Base-by-base conservation (phyloP, 1,140 invertebrate species). In the Agraylea sexmaculata region DNA sequence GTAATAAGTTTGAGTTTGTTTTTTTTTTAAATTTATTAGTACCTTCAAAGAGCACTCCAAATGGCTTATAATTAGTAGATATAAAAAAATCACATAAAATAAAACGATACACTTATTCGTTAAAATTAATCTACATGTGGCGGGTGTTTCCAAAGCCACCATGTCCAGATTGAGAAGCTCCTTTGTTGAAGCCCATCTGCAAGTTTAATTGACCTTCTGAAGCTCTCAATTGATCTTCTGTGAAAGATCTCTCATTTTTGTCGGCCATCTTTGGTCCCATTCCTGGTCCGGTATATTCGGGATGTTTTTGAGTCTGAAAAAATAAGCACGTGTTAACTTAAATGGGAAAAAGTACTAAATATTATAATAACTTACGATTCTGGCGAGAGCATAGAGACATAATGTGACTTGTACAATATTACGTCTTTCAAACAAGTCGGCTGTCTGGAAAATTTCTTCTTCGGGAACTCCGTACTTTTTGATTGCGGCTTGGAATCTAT, bases 391-490 rank as follows among this genome's bases (percentile, higher is more conserved):
- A 53, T 89, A 90, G 12, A 95, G 66, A 53, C 86, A 90, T 29
- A 92, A 71, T 1, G 88, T 89, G 28, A 98, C 94, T 76, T 95
- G 90, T 38, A 88, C 77, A 63, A 98, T 92, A 70, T 98, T 97
- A 52, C 93, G 78, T 56, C 78, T 82, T 61, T 98, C 93, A 58
- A 93, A 98, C 4, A 99, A 70, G 71, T 97, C 94, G 21, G 94
- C 92, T 0, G 93, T 97, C 68, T 98, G 93, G 75, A 99, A 99
- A 51, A 96, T 90, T 71, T 99, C 93, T 58, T 93, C 87, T 54
- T 94, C 84, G 22, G 84, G 91, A 8, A 98, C 85, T 15, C 93
- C 94, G 56, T 95, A 95, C 43, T 84, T 82, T 64, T 89, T 92
- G 27, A 85, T 77, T 0, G 85, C 90, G 12, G 85, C 84, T 70